Evolutionary conservation across 1,140 invertebrate genomes (phyloP).

Genomic region (Theocolax elegans): DNA sequence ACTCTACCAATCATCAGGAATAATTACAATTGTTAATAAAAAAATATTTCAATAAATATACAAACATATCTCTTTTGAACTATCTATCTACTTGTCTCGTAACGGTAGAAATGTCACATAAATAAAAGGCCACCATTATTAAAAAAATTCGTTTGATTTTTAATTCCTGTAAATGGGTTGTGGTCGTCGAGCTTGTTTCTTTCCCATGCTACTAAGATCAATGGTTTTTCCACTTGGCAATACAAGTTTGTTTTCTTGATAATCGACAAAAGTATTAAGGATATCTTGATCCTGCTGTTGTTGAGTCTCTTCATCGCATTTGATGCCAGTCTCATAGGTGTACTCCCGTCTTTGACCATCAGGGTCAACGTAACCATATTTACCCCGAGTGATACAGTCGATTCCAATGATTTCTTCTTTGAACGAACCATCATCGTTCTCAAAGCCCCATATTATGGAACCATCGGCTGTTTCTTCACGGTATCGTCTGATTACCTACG

Average conservation of each 20-base stretch:
- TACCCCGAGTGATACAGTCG: conserved; percentile 83
- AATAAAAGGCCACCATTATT: too few relatives aligned
- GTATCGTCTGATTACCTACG: conserved; percentile 69
- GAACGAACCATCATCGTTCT: conserved; percentile 80
- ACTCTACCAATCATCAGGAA: too few relatives aligned
- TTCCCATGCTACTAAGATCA: conserved; percentile 76
- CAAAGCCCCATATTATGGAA: conserved; percentile 86
- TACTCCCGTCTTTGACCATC: conserved; percentile 80
- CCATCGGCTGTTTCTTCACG: conserved; percentile 84
- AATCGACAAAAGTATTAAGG: conserved; percentile 72
- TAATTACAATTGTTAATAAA: too few relatives aligned
- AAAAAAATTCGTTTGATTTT: too few relatives aligned
- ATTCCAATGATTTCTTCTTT: conserved; percentile 85
- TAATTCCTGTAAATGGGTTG: conserved; percentile 55
- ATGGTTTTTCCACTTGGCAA: conserved; percentile 77
- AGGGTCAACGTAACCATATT: conserved; percentile 85
- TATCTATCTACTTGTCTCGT: too few relatives aligned
- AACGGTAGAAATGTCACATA: too few relatives aligned
- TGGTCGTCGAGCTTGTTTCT: conserved; percentile 76
- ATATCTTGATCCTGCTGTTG: conserved; percentile 67
- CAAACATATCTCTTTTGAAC: too few relatives aligned
- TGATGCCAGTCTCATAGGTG: conserved; percentile 78
- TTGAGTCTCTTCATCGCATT: conserved; percentile 72
- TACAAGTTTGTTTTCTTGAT: conserved; percentile 77
- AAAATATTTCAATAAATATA: too few relatives aligned